A percentile compares a stretch with the other conserved stretches of the same genome.
Conservation (phyloP, 2,797 vertebrate genomes). For the Arremon brunneinucha region DNA sequence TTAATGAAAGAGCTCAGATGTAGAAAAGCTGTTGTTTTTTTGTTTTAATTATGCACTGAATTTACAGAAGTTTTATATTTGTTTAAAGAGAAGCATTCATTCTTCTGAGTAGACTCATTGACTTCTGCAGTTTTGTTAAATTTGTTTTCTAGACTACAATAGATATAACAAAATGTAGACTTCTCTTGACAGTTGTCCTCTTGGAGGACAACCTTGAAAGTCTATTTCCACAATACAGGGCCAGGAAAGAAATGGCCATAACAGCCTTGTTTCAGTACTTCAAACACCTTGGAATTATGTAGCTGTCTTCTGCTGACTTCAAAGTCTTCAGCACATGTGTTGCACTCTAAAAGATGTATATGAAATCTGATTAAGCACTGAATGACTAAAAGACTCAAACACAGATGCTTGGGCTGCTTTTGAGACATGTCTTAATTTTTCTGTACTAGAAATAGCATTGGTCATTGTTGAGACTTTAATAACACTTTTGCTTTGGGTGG, state of each 20-base stretch:
- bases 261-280: neutral
- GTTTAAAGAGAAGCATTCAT: neutral
- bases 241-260: neutral
- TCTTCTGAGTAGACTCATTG: neutral
- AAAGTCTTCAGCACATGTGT: neutral
- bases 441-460: fast-evolving
- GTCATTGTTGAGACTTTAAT: neutral
- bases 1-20: neutral
- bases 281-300: neutral
- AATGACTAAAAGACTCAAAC: neutral
- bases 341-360: neutral
- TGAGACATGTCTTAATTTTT: neutral
- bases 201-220: neutral
- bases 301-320: neutral
- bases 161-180: neutral
- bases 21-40: neutral
- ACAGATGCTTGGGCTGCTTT: neutral
- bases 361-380: neutral
- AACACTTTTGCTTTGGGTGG: neutral
- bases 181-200: neutral
- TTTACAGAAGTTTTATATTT: neutral
- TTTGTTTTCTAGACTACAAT: neutral
- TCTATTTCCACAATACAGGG: neutral
- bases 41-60: neutral
- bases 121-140: neutral